Base-by-base conservation (phyloP, 1,140 invertebrate genomes). In the Sarcophaga peregrina region DNA sequence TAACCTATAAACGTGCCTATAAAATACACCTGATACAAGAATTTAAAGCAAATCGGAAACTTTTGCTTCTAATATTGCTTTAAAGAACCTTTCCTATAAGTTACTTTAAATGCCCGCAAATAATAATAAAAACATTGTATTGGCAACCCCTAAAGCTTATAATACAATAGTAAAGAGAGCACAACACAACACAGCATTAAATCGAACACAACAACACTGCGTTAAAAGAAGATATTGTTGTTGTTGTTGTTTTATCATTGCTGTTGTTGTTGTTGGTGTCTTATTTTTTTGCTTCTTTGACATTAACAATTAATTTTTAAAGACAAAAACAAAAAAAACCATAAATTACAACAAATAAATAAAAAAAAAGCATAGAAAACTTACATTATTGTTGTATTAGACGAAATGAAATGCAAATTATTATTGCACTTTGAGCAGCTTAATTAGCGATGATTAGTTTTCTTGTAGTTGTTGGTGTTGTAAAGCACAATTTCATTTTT, bases 361-460 rank as follows among this genome's bases (percentile, higher is more conserved):
- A 58, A 58, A 13, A 58, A n/a, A 58, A 58, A n/a, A 15, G n/a
- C n/a, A 58, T 7, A 13, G n/a, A 58, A 58, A 13, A 58, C 54
- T 58, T 58, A 58, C 54, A 58, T 58, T 58, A 47, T 75, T 11
- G n/a, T 20, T 5, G 25, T 37, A 37, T 37, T 37, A 37, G 25
- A 37, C 25, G 25, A 37, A 37, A 37, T 37, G 13, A 17, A 75
- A 45, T 58, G 54, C 54, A 58, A 58, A 58, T n/a, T 13, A 58
- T n/a, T 58, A 58, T 58, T 58, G 54, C 54, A 58, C 54, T 58
- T 58, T 58, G 54, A 58, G 54, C 54, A 58, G 54, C 15, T 7
- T 58, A 58, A n/a, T 37, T 37, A 37, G 25, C 25, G 25, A 37
- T 37, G 25, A 37, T 37, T 37, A 37, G 25, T 37, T 37, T 37